Percentiles rank a stretch among this genome's conserved stretches.
These are phyloP conservation scores for Ctenopoma multispine DNA, from an alignment of 2,797 vertebrate species.

Conservation along the genomic window DNA sequence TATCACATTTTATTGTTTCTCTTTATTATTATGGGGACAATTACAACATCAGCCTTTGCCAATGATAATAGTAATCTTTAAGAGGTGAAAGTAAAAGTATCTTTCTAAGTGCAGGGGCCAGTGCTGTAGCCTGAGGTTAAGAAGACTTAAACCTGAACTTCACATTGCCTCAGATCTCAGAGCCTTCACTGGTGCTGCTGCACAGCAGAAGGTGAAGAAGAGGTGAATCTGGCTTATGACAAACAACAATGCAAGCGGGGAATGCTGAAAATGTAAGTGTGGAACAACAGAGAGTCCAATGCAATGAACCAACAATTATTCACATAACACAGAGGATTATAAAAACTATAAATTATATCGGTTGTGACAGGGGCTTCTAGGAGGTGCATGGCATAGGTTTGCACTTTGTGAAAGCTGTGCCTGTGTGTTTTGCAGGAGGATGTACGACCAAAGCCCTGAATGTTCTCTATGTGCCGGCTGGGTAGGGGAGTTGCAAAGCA, in stretches of 20 bases:
- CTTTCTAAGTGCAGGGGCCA: neutral
- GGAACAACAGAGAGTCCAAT: constrained; percentile 5
- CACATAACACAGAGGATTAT: constrained; percentile 22
- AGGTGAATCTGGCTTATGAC: neutral
- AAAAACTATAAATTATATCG: constrained; percentile 19
- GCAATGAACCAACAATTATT: constrained; percentile 20
- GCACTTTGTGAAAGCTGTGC: constrained; percentile 46
- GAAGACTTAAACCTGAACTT: constrained; percentile 41
- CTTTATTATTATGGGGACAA: constrained; percentile 16
- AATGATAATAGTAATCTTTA: neutral
- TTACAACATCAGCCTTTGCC: too few relatives aligned
- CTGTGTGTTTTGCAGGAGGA: constrained; percentile 19
- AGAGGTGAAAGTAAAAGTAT: neutral
- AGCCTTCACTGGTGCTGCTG: neutral
- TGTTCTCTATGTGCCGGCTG: constrained; percentile 21
- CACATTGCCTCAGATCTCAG: constrained; percentile 23
- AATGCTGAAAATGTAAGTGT: neutral
- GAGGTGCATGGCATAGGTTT: constrained; percentile 61
- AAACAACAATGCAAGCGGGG: neutral
- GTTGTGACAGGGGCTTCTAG: constrained; percentile 53
- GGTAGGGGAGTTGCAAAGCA: constrained; percentile 35
- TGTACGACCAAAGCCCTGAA: constrained; percentile 32
- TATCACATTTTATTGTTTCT: neutral
- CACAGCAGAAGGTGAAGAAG: constrained; percentile 1
- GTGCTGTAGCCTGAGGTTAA: constrained; percentile 1